Conservation (phyloP, 2,113 vertebrate species). For the Indicator indicator region DNA sequence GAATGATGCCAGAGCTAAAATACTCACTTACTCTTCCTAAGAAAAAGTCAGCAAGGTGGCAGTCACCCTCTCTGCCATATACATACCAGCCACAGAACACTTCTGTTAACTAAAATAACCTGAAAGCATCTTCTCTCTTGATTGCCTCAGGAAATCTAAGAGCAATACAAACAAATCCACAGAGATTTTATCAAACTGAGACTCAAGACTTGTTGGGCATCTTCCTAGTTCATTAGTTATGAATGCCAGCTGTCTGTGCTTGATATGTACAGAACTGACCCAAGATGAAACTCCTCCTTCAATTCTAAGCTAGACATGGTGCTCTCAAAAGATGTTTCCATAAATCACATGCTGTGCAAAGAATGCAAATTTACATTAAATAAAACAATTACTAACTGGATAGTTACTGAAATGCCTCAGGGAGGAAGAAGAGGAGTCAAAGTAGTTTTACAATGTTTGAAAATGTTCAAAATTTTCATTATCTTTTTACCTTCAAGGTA, state of each 20-base stretch:
- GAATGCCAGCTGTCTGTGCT: not conserved
- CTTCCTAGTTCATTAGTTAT: not conserved
- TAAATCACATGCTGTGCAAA: not conserved
- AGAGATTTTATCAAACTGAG: not conserved
- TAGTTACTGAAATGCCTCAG: not conserved
- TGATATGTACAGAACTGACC: not conserved
- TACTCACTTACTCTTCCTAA: conserved; percentile 18
- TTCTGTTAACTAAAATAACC: not conserved
- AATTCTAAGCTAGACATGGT: not conserved
- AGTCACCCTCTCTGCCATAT: not conserved
- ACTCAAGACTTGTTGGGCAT: not conserved
- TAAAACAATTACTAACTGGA: not conserved
- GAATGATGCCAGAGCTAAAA: not conserved
- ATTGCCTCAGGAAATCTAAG: conserved; percentile 25
- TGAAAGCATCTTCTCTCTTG: not conserved
- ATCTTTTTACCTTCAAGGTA: conserved; percentile 1
- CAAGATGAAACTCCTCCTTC: not conserved
- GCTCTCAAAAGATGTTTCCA: not conserved
- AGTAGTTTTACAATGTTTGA: not conserved
- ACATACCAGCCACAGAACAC: not conserved
- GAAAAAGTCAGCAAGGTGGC: not conserved
- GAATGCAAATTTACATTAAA: not conserved
- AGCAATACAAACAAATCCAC: not conserved
- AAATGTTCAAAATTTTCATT: not conserved
- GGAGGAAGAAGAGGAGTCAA: not conserved